phyloP scores from a whole-genome alignment of 2,797 vertebrate species.

The Sebastes diaconus region DNA sequence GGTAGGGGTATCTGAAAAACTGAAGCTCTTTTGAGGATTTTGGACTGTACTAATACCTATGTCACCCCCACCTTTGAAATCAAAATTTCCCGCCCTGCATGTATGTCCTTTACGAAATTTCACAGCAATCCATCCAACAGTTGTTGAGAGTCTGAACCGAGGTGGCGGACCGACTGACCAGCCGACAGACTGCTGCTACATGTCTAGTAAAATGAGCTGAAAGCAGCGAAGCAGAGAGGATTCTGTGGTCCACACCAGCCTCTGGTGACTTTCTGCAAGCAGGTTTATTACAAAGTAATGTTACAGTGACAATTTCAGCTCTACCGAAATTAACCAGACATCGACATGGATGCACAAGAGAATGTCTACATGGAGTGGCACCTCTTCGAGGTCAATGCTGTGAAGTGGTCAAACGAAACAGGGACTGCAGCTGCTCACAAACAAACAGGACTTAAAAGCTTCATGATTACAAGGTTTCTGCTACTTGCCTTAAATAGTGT shows the following conservation, averaged over 20 bases:
- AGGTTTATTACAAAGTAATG: conserved; percentile 94
- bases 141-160: not conserved
- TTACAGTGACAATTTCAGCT: conserved; percentile 93
- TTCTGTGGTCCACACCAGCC: conserved; percentile 38
- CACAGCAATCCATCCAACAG: not conserved
- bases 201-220: not conserved
- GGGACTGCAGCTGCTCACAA: conserved; percentile 78
- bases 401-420: conserved; percentile 75
- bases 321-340: conserved; percentile 93
- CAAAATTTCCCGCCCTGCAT: too few species aligned
- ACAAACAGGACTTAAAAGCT: conserved; percentile 78
- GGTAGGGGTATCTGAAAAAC: too few species aligned
- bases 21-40: too few species aligned
- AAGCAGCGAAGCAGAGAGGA: conserved; percentile 4
- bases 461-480: conserved; percentile 75
- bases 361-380: conserved; percentile 83
- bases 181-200: not conserved
- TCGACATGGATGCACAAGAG: conserved; percentile 88
- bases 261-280: conserved; percentile 92
- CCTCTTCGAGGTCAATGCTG: conserved; percentile 80
- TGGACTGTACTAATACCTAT: too few species aligned
- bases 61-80: too few species aligned
- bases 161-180: accelerated
- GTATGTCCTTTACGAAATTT: not conserved
- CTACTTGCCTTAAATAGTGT: conserved; percentile 71